A percentile compares a stretch with the other conserved stretches of the same genome.
Conservation (phyloP, 1,140 invertebrate species). For the Theocolax elegans region DNA sequence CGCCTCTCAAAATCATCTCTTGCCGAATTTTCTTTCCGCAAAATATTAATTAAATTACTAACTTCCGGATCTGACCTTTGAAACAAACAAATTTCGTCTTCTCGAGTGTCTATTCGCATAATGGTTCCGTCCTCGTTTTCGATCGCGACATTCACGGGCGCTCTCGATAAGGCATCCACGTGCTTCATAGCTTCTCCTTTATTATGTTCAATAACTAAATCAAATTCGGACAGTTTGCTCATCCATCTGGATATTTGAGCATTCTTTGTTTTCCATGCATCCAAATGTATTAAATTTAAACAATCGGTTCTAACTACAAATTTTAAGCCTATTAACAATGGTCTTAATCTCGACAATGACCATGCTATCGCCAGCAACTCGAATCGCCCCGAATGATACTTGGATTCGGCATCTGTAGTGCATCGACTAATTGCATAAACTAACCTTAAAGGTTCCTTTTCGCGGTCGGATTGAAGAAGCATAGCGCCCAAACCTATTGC, state of each 20-base stretch:
- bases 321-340: slow-evolving; percentile 31
- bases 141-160: background rate
- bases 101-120: background rate
- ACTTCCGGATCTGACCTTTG: background rate
- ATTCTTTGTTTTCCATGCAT: no score
- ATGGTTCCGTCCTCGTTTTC: background rate
- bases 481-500: slow-evolving; percentile 9
- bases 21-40: background rate
- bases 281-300: no score
- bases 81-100: slow-evolving; percentile 10
- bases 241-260: slow-evolving; percentile 8
- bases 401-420: background rate
- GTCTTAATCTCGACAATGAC: slow-evolving; percentile 12
- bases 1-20: background rate
- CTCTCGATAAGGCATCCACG: background rate
- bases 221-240: slow-evolving; percentile 7
- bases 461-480: slow-evolving; percentile 10
- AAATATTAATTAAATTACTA: background rate
- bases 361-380: slow-evolving; percentile 25
- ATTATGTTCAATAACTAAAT: slow-evolving; percentile 20
- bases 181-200: no score
- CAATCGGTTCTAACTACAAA: no score
- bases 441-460: slow-evolving; percentile 1
- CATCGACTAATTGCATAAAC: background rate
- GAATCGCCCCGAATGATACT: slow-evolving; percentile 30